A percentile compares a stretch with the other conserved stretches of the same genome.
These are phyloP conservation scores for Buphagus erythrorhynchus DNA, from an alignment of 2,797 vertebrate species.

Conservation along the genomic window DNA sequence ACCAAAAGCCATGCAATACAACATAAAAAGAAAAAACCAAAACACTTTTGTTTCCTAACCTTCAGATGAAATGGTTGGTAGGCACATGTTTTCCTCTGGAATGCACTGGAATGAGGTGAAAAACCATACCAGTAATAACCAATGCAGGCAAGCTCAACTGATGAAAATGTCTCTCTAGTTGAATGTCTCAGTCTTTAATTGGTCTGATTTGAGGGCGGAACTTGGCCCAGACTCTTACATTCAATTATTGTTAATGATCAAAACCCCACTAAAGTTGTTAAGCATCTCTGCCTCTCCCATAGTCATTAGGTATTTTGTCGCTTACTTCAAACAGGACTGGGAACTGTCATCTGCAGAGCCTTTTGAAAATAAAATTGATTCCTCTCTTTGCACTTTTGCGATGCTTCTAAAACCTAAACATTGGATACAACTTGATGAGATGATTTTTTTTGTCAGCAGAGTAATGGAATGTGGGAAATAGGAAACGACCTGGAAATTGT, in stretches of 20 bases:
- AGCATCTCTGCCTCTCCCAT: background rate
- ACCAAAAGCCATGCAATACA: background rate
- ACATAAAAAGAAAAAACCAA: background rate
- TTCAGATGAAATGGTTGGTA: background rate
- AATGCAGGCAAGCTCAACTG: background rate
- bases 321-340: background rate
- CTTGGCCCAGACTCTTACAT: background rate
- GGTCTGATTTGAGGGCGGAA: conserved; percentile 16
- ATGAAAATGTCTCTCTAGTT: background rate
- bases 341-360: background rate
- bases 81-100: background rate
- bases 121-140: background rate
- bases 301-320: background rate
- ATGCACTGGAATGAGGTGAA: background rate
- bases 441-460: background rate
- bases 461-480: background rate
- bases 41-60: background rate
- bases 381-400: background rate
- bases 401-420: background rate
- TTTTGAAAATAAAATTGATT: background rate
- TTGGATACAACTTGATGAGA: background rate
- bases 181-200: background rate
- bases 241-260: conserved; percentile 14
- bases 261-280: background rate
- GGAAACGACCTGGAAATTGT: background rate